Base-by-base conservation (phyloP, 92 coral and sea anemone species). In the Pocillopora meandrina region DNA sequence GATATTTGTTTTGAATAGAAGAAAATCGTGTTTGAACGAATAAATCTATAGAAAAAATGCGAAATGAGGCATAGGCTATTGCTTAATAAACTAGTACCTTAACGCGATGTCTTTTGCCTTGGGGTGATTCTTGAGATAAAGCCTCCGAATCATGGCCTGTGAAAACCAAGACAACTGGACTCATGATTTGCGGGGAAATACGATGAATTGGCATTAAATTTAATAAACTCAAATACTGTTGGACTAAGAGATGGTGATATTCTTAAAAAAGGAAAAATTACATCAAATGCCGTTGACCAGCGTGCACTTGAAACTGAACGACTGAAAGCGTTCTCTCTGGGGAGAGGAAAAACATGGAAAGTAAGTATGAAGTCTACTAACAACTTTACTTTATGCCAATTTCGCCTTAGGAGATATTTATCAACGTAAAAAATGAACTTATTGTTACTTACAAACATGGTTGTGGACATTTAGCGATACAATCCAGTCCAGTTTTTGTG, bases 371-470 rank as follows among this genome's bases (percentile, higher is more conserved):
- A 18, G 18, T 71, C 75, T 71, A 8, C 3, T 59, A 16, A 12
- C 62, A 59, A 59, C 12, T 42, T 42, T 42, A 42, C 52, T 7
- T 7, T 42, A 42, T 7, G 5, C 52, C 52, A 42, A 42, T 42
- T 42, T 42, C 52, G 52, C 8, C 52, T 42, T 42, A 42, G 52
- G 52, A 42, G 16, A 66, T 20, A 34, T 35, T 18, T 35, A 7
- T 13, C n/a, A 16, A 4, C 19, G 33, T 20, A 8, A 14, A 3
- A 11, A 3, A 47, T 1, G 55, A 35, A n/a, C 31, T 11, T 56
- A 13, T 7, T 16, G 19, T 67, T 33, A 34, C 93, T 90, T 86
- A 90, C 93, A 58, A 56, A 85, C 93, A 90, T 55, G 90, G 90
- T 66, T 82, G 93, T 6, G 90, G 86, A 68, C 93, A 90, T 16